Conservation (phyloP, 2,797 vertebrate species). For the Gallinago solitaria region DNA sequence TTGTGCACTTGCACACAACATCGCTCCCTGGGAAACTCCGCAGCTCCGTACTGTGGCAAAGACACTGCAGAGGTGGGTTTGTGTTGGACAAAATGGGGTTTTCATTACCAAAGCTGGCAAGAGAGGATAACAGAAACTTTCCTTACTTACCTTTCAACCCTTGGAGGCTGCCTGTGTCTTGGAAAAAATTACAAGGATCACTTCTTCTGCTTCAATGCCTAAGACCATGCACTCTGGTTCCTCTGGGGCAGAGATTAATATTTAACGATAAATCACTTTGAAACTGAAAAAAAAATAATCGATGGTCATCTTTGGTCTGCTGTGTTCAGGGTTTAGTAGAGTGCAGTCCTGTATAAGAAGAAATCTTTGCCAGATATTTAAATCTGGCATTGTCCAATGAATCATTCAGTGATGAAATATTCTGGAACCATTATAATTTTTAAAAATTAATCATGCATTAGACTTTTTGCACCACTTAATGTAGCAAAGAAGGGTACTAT, state of each 20-base stretch:
- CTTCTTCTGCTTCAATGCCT: not conserved
- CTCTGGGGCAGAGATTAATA: not conserved
- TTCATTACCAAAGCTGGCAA: not conserved
- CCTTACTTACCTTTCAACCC: not conserved
- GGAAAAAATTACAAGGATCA: not conserved
- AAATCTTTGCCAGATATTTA: constrained; percentile 14
- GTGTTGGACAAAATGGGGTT: not conserved
- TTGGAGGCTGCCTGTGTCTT: not conserved
- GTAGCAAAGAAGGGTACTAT: not conserved
- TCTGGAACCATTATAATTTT: not conserved
- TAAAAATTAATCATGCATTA: constrained; percentile 6
- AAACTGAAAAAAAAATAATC: not conserved
- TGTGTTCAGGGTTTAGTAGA: not conserved
- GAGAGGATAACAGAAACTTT: not conserved
- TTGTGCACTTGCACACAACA: rapidly evolving
- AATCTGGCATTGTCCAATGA: not conserved
- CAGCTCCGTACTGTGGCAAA: not conserved
- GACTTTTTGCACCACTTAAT: constrained; percentile 12
- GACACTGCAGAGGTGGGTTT: not conserved
- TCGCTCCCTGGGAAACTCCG: not conserved
- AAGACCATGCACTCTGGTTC: not conserved
- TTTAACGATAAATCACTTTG: not conserved
- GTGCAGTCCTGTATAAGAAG: not conserved
- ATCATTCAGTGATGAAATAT: constrained; percentile 37
- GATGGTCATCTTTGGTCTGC: not conserved